A percentile compares a stretch with the other conserved stretches of the same genome.
Evolutionary conservation across 2,113 vertebrate species (phyloP).

Genomic region (Chlorodrepanis virens): DNA sequence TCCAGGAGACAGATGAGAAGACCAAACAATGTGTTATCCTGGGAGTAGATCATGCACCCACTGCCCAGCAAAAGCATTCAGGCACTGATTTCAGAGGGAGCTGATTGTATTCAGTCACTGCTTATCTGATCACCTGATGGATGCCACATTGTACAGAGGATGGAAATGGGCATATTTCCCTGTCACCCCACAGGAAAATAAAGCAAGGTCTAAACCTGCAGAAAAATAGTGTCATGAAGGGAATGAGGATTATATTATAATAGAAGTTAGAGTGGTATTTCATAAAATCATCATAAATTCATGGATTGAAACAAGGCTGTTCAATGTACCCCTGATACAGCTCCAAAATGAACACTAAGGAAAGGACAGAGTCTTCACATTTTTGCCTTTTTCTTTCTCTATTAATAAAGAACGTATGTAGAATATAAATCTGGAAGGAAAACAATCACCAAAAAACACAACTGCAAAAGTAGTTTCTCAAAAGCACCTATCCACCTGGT

Average conservation of each 20-base stretch:
- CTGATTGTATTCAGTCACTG: neutral
- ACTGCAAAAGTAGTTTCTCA: neutral
- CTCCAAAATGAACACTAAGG: neutral
- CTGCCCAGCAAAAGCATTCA: neutral
- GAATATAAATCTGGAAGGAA: neutral
- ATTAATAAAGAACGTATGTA: conserved; percentile 9
- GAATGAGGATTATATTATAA: conserved; percentile 44
- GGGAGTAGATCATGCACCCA: neutral
- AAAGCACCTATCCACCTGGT: conserved; percentile 17
- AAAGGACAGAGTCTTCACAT: neutral
- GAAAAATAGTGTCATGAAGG: conserved; percentile 23
- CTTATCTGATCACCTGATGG: neutral
- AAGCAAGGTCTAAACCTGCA: conserved; percentile 4
- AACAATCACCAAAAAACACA: conserved; percentile 14
- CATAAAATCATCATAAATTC: conserved; percentile 60
- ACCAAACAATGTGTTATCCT: neutral
- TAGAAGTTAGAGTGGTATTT: conserved; percentile 34
- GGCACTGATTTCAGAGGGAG: neutral
- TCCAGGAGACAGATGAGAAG: neutral
- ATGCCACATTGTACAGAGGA: neutral
- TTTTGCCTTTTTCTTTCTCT: conserved; percentile 11
- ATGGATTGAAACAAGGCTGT: conserved; percentile 41
- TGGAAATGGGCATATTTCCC: neutral
- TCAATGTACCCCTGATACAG: neutral
- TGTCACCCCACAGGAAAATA: neutral